A percentile compares a stretch with the other conserved stretches of the same genome.
Evolutionary conservation across 2,888 invertebrate species (phyloP).

Genomic region (Danaus chrysippus): DNA sequence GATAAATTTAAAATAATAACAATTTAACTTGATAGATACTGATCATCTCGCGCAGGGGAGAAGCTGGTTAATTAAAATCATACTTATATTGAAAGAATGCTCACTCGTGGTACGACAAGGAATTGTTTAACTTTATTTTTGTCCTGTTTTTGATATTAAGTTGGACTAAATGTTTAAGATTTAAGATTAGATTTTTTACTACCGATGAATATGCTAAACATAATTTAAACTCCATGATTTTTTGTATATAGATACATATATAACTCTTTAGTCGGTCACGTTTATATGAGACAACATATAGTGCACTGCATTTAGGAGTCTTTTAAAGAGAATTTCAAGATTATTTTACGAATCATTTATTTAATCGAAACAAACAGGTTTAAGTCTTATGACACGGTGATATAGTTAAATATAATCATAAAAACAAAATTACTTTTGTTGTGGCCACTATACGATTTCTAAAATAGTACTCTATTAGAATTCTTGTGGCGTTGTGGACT

Average conservation of each 20-base stretch:
- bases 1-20: too few species aligned
- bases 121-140: too few species aligned
- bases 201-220: too few species aligned
- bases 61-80: too few species aligned
- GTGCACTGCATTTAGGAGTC: background rate
- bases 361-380: constrained; percentile 8
- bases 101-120: too few species aligned
- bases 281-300: background rate
- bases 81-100: too few species aligned
- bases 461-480: constrained; percentile 25
- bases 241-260: background rate
- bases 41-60: too few species aligned
- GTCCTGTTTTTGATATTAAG: too few species aligned
- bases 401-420: constrained; percentile 13
- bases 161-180: too few species aligned
- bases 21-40: too few species aligned
- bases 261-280: constrained; percentile 20
- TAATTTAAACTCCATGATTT: too few species aligned
- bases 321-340: background rate
- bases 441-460: constrained; percentile 19
- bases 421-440: background rate
- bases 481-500: constrained; percentile 20
- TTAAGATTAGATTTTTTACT: too few species aligned
- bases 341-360: constrained; percentile 6
- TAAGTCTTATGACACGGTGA: constrained; percentile 21